These are phyloP conservation scores for Merluccius polli DNA, from an alignment of 2,797 vertebrate species.

Conservation along the genomic window DNA sequence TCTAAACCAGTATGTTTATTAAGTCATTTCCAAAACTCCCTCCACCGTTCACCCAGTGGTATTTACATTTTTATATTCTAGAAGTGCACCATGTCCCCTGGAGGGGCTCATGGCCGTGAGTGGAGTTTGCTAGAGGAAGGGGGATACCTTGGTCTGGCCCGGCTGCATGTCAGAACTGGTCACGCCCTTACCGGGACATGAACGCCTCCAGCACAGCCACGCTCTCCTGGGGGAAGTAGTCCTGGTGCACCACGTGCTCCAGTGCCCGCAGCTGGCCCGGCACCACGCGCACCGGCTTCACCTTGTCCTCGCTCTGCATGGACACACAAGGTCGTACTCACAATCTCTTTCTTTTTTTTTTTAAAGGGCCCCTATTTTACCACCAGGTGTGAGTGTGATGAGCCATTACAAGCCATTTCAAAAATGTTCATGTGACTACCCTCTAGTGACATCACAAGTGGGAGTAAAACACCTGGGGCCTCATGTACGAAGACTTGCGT, in stretches of 20 bases:
- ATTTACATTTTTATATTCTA: neutral
- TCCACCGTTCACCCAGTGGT: neutral
- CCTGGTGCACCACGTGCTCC: conserved; percentile 88
- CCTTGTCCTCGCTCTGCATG: conserved; percentile 88
- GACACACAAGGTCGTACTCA: neutral
- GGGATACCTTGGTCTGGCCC: conserved; percentile 49
- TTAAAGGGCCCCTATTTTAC: no score
- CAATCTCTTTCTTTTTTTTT: no score
- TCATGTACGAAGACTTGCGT: no score
- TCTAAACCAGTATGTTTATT: neutral
- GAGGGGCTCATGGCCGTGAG: neutral
- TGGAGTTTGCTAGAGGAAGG: neutral
- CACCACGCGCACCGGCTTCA: conserved; percentile 83
- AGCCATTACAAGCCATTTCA: no score
- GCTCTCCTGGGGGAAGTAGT: conserved; percentile 89
- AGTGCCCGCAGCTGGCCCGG: conserved; percentile 87
- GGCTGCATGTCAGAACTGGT: conserved; percentile 57
- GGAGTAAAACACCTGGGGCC: no score
- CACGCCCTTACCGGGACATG: conserved; percentile 81
- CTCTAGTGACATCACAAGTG: no score
- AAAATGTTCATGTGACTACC: no score
- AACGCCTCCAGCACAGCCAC: conserved; percentile 84
- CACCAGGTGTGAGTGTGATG: no score
- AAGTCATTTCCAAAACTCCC: neutral
- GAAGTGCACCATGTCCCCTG: neutral